Conservation (phyloP, 2,888 invertebrate genomes). For the Imbricaverruca yamaguchii region DNA sequence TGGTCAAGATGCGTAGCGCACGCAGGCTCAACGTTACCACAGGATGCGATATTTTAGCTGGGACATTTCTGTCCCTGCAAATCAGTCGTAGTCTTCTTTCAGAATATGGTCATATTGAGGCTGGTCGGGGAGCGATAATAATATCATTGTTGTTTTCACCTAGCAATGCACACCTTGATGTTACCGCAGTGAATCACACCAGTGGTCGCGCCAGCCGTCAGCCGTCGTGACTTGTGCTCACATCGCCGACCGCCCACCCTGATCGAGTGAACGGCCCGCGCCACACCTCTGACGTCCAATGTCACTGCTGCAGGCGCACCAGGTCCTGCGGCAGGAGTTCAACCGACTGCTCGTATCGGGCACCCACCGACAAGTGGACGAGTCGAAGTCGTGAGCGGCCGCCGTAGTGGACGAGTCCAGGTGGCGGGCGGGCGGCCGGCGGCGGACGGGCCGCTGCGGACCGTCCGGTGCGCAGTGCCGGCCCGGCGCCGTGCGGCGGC, state of each 20-base stretch:
- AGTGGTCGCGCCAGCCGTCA: too few relatives aligned
- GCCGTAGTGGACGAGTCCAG: constrained; percentile 18
- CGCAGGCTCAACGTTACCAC: too few relatives aligned
- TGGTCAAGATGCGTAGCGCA: too few relatives aligned
- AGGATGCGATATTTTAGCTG: too few relatives aligned
- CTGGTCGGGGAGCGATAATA: background rate
- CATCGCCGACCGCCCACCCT: too few relatives aligned
- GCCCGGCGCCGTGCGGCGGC: background rate
- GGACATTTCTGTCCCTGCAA: too few relatives aligned
- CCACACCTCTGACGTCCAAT: too few relatives aligned
- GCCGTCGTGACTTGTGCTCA: too few relatives aligned
- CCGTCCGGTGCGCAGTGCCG: background rate
- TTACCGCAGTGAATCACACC: too few relatives aligned
- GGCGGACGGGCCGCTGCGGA: background rate
- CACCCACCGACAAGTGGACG: constrained; percentile 17
- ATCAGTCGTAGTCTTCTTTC: too few relatives aligned
- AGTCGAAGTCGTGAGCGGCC: constrained; percentile 8
- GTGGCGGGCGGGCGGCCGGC: constrained; percentile 26
- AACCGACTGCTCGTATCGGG: background rate
- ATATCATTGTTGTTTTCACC: background rate
- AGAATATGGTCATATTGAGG: too few relatives aligned
- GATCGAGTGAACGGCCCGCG: too few relatives aligned
- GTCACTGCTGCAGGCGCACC: constrained; percentile 3
- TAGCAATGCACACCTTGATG: background rate
- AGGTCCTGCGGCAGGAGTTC: constrained; percentile 19